Conservation (phyloP, 2,797 vertebrate species). For the Manis crassicaudata region DNA sequence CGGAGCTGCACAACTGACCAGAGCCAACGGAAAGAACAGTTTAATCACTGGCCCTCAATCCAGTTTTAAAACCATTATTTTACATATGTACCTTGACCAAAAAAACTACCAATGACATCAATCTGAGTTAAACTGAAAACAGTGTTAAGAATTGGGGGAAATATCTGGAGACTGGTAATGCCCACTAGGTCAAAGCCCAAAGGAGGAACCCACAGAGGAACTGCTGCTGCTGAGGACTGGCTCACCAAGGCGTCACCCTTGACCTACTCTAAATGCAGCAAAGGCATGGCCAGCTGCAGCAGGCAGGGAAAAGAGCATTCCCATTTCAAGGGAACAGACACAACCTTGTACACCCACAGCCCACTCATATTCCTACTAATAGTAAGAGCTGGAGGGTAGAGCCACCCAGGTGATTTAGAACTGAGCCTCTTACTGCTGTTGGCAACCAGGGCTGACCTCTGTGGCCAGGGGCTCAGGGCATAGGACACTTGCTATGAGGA, state of each 20-base stretch:
- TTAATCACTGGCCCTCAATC: not conserved
- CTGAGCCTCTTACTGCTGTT: not conserved
- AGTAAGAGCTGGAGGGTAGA: not conserved
- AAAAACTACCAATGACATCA: not conserved
- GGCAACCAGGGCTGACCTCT: not conserved
- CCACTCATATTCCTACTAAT: not conserved
- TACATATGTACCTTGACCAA: not conserved
- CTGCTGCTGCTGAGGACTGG: fast-evolving
- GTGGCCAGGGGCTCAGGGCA: not conserved
- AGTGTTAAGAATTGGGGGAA: not conserved
- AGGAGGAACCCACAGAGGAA: too few relatives aligned
- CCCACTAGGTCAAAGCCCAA: not conserved
- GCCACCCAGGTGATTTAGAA: not conserved
- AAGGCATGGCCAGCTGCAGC: not conserved
- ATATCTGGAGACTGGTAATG: not conserved
- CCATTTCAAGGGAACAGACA: not conserved
- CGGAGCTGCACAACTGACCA: fast-evolving
- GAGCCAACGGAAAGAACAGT: not conserved
- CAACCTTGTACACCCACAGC: fast-evolving
- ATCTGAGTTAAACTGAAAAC: not conserved
- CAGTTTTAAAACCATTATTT: not conserved
- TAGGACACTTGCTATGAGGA: fast-evolving
- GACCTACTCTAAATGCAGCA: not conserved
- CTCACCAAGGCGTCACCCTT: fast-evolving
- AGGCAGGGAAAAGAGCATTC: fast-evolving